These are phyloP conservation scores for Cyanoderma ruficeps DNA, from an alignment of 2,113 vertebrate species.

Conservation along the genomic window DNA sequence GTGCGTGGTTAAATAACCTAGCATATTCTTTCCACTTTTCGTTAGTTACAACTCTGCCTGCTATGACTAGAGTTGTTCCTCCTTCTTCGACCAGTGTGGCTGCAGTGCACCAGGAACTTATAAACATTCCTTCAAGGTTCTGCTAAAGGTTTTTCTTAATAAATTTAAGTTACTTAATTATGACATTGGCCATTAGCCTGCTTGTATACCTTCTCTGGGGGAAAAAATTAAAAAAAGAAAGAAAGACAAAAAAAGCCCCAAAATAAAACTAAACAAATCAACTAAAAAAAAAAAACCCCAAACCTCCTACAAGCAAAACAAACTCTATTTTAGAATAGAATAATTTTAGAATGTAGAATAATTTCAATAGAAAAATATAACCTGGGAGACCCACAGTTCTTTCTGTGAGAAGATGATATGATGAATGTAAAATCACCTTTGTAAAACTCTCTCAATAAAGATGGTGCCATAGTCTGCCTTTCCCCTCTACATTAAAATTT, in stretches of 20 bases:
- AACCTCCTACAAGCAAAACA: accelerated
- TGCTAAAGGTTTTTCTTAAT: background rate
- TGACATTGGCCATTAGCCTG: background rate
- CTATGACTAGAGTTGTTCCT: background rate
- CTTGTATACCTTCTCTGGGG: background rate
- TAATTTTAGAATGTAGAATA: constrained; percentile 35
- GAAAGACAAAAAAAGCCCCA: too few relatives aligned
- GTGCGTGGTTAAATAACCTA: background rate
- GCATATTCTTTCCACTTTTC: background rate
- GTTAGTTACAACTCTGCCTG: background rate
- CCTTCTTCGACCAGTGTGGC: background rate
- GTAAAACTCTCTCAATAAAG: background rate
- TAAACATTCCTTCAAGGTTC: background rate
- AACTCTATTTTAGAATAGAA: background rate
- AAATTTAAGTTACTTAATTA: background rate
- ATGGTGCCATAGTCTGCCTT: background rate
- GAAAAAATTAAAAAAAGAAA: background rate
- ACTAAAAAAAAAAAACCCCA: background rate
- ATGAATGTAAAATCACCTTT: constrained; percentile 15
- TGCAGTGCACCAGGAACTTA: background rate
- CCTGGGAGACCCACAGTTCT: background rate
- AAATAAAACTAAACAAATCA: background rate
- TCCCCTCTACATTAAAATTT: background rate
- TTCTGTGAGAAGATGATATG: background rate
- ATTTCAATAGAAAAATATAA: constrained; percentile 24